phyloP scores from a whole-genome alignment of 2,797 vertebrate species.

The Allochrocebus solatus region DNA sequence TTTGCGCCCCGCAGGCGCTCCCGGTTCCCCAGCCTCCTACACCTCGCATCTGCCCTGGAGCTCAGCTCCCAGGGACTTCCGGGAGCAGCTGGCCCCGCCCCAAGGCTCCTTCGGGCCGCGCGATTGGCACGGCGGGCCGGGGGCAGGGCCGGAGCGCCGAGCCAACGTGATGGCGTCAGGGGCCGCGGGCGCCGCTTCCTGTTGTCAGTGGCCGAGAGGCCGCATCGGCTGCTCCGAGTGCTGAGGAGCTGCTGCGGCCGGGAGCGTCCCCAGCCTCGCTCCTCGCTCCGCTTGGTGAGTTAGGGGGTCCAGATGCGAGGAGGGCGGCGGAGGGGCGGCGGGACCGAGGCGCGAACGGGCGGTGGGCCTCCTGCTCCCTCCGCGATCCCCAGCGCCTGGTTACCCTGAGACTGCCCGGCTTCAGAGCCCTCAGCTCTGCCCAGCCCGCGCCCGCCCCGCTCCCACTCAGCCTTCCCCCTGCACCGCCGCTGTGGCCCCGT shows the following conservation, averaged over 20 bases:
- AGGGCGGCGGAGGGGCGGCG: background rate
- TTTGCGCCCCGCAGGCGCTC: rapidly evolving
- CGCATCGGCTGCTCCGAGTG: background rate
- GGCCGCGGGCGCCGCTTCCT: constrained; percentile 1
- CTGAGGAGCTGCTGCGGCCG: rapidly evolving
- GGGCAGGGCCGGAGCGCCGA: background rate
- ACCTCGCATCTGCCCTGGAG: rapidly evolving
- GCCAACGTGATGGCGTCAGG: constrained; percentile 48
- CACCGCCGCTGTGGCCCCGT: background rate
- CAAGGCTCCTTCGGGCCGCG: background rate
- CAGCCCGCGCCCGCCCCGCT: background rate
- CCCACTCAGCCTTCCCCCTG: background rate
- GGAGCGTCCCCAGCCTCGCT: rapidly evolving
- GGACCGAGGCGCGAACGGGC: background rate
- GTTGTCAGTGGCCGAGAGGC: constrained; percentile 28
- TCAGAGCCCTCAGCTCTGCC: background rate
- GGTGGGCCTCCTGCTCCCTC: background rate
- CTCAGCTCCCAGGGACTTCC: rapidly evolving
- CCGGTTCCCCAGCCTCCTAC: rapidly evolving
- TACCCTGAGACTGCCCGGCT: background rate
- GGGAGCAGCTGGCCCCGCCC: background rate
- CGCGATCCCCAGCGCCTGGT: background rate
- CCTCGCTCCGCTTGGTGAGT: constrained; percentile 56
- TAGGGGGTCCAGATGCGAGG: background rate
- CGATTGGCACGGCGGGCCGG: background rate